A percentile compares a stretch with the other conserved stretches of the same genome.
Evolutionary conservation across 2,113 vertebrate genomes (phyloP).

Genomic region (Catharus minimus): DNA sequence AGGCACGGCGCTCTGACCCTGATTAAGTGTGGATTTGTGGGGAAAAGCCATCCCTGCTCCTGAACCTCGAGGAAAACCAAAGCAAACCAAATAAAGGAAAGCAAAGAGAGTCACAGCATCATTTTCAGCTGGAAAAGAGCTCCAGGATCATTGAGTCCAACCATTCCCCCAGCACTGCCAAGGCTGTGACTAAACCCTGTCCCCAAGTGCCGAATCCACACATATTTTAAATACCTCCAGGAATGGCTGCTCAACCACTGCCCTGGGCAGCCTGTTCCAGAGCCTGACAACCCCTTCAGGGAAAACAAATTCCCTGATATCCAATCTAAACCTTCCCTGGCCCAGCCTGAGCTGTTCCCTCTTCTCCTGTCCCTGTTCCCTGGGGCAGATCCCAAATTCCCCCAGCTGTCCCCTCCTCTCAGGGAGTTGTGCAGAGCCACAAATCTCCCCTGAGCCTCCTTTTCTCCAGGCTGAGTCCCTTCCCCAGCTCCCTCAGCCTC

Average conservation of each 20-base stretch:
- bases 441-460: not conserved
- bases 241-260: not conserved
- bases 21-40: conserved; percentile 26
- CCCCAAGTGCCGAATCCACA: not conserved
- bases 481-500: accelerated
- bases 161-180: not conserved
- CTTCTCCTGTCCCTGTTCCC: not conserved
- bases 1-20: not conserved
- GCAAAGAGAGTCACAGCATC: not conserved
- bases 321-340: not conserved
- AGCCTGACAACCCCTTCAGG: not conserved
- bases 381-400: accelerated
- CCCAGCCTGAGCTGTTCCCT: accelerated
- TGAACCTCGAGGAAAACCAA: conserved; percentile 26
- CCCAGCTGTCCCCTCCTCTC: accelerated
- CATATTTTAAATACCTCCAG: not conserved
- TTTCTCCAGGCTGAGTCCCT: not conserved
- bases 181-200: not conserved
- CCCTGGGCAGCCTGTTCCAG: not conserved
- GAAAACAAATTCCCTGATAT: not conserved
- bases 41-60: not conserved
- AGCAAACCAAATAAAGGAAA: not conserved
- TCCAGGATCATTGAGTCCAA: not conserved
- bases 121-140: not conserved
- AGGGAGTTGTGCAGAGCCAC: not conserved